Conservation (phyloP, 2,113 vertebrate species). For the Ondatra zibethicus region DNA sequence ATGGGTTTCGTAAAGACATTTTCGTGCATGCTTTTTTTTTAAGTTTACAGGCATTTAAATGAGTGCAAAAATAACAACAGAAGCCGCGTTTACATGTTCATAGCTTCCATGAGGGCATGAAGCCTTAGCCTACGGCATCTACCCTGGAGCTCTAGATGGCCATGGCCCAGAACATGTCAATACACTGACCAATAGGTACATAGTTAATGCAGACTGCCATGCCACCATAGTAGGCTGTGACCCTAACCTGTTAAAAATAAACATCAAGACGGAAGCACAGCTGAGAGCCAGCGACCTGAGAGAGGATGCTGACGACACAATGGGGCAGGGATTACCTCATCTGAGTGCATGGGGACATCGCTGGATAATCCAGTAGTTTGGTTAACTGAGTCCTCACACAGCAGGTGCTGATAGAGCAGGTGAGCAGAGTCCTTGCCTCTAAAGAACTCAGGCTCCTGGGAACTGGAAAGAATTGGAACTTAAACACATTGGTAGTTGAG, state of each 20-base stretch:
- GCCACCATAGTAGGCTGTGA: accelerated
- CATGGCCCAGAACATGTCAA: background rate
- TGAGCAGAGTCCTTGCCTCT: background rate
- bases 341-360: background rate
- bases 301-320: accelerated
- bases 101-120: accelerated
- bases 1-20: background rate
- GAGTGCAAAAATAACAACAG: background rate
- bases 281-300: accelerated
- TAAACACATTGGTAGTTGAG: background rate
- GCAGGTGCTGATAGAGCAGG: accelerated
- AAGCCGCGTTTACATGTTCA: background rate
- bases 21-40: background rate
- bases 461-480: background rate
- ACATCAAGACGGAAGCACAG: background rate
- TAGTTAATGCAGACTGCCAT: accelerated
- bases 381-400: background rate
- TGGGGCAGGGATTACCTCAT: accelerated
- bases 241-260: background rate
- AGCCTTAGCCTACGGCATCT: no score
- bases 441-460: background rate
- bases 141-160: accelerated
- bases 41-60: background rate
- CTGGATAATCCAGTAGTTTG: background rate
- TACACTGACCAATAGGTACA: no score